A percentile compares a stretch with the other conserved stretches of the same genome.
These are phyloP conservation scores for Lasiurus borealis DNA, from an alignment of 2,113 vertebrate species.

Conservation along the genomic window DNA sequence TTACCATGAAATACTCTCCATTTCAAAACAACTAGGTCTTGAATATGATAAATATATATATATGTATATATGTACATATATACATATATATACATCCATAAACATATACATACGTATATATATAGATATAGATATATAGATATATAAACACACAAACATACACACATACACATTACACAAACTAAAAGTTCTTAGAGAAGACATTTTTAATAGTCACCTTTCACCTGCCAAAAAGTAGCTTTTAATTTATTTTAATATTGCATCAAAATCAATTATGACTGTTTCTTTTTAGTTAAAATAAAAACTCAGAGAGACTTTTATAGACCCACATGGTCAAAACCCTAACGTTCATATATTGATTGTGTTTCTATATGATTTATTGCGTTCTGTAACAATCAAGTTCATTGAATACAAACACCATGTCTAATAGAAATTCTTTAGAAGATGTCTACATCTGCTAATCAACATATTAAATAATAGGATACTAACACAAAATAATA, in stretches of 20 bases:
- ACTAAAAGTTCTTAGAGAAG: too few relatives aligned
- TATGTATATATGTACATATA: background rate
- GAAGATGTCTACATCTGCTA: background rate
- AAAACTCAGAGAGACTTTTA: background rate
- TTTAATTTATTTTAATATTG: background rate
- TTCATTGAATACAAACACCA: background rate
- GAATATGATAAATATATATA: too few relatives aligned
- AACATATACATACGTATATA: background rate
- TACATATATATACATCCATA: background rate
- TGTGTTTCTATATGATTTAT: background rate
- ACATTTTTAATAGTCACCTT: background rate
- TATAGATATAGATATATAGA: too few relatives aligned
- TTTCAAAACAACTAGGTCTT: background rate
- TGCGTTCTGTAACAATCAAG: background rate
- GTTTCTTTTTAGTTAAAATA: background rate
- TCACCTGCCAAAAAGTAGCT: background rate
- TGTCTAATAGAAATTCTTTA: background rate
- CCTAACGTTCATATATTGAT: background rate
- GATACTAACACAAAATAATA: background rate
- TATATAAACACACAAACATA: background rate
- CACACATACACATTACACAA: too few relatives aligned
- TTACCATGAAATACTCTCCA: background rate
- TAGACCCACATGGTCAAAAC: background rate
- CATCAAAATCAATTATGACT: background rate
- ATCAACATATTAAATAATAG: background rate